These are phyloP conservation scores for Dromius quadrimaculatus DNA, from an alignment of 2,888 invertebrate species.

Conservation along the genomic window DNA sequence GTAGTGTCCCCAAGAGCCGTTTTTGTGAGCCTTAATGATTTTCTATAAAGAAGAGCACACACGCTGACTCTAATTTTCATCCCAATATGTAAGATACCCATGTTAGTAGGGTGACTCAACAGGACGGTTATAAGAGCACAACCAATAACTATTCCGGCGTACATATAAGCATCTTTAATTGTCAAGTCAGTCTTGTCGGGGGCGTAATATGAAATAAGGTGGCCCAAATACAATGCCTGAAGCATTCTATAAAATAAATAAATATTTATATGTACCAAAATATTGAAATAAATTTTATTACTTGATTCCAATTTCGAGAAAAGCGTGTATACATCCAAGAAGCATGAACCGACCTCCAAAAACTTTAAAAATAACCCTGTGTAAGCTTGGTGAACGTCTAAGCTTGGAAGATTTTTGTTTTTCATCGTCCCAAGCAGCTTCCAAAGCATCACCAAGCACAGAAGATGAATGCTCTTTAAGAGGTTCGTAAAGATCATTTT, in stretches of 20 bases:
- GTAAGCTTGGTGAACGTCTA: constrained; percentile 56
- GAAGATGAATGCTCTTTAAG: constrained; percentile 66
- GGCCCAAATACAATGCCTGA: constrained; percentile 68
- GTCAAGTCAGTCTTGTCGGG: constrained; percentile 64
- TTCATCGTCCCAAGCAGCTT: constrained; percentile 60
- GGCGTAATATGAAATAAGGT: constrained; percentile 73
- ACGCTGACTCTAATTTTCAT: constrained; percentile 87
- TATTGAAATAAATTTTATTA: constrained; percentile 48
- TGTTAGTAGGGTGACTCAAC: constrained; percentile 81
- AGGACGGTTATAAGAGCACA: constrained; percentile 80
- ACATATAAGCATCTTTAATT: constrained; percentile 77
- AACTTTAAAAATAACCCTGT: constrained; percentile 58
- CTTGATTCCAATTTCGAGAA: constrained; percentile 59
- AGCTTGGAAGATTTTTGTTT: constrained; percentile 54
- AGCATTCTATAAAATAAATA: constrained; percentile 34
- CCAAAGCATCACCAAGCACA: constrained; percentile 64
- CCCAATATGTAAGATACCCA: constrained; percentile 83
- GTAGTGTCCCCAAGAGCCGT: constrained; percentile 79
- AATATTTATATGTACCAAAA: not conserved
- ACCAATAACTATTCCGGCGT: constrained; percentile 79
- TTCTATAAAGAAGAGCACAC: constrained; percentile 86
- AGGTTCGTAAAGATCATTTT: constrained; percentile 67
- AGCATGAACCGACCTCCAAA: constrained; percentile 59
- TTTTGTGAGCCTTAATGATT: constrained; percentile 68
- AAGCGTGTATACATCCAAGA: constrained; percentile 58